Evolutionary conservation across 2,888 invertebrate species (phyloP).

Genomic region (Molorchus minor): DNA sequence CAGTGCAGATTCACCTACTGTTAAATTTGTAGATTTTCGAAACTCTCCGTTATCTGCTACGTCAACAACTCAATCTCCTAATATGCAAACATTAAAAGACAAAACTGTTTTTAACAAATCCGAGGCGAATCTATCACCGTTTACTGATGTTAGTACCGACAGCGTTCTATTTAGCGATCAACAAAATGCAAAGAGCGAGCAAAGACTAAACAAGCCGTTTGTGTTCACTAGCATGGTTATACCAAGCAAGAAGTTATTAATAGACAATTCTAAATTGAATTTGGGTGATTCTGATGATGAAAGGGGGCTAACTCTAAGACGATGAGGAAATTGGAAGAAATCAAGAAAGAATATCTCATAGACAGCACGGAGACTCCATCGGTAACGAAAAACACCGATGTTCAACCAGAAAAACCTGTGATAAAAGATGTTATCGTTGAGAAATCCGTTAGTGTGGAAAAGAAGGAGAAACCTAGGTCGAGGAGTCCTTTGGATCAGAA

Average conservation of each 20-base stretch:
- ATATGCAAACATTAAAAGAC: slow-evolving; percentile 10
- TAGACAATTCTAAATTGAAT: slow-evolving; percentile 49
- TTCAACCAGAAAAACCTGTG: slow-evolving; percentile 9
- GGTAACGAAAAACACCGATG: neutral
- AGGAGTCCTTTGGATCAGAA: slow-evolving; percentile 12
- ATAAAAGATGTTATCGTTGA: neutral
- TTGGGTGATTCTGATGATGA: slow-evolving; percentile 52
- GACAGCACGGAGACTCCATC: neutral
- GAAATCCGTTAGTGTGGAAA: slow-evolving; percentile 8
- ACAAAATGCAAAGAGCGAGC: neutral
- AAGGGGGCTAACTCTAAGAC: slow-evolving; percentile 38
- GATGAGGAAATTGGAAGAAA: slow-evolving; percentile 43
- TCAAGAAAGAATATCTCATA: slow-evolving; percentile 22
- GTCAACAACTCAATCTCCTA: slow-evolving; percentile 24
- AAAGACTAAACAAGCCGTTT: slow-evolving; percentile 41
- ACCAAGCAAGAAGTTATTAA: slow-evolving; percentile 48
- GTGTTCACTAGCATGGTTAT: slow-evolving; percentile 49
- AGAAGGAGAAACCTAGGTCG: neutral
- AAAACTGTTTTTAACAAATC: neutral
- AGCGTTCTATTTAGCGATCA: slow-evolving; percentile 5
- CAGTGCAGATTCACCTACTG: neutral
- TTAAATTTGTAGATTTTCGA: neutral
- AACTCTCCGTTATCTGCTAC: slow-evolving; percentile 10
- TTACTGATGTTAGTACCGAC: slow-evolving; percentile 7
- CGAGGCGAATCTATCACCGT: neutral